Percentiles rank a stretch among this genome's conserved stretches.
Conservation (phyloP, 2,113 vertebrate species). For the Indicator indicator region DNA sequence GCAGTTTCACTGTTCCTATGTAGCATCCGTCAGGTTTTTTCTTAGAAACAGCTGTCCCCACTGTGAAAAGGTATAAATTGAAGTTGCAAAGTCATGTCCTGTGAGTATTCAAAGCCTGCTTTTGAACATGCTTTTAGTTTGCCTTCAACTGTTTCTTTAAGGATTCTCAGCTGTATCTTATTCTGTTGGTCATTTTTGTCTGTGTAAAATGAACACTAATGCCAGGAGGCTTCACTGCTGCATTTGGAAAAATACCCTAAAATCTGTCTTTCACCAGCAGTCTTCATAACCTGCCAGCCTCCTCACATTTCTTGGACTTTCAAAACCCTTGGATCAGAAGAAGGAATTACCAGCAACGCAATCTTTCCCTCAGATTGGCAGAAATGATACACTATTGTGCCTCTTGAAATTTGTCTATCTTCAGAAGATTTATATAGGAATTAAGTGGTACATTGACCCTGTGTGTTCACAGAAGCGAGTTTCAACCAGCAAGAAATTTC, state of each 20-base stretch:
- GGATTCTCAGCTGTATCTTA: background rate
- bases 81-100: background rate
- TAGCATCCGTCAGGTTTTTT: background rate
- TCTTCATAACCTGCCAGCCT: conserved; percentile 30
- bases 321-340: conserved; percentile 36
- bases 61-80: background rate
- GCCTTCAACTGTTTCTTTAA: background rate
- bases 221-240: background rate
- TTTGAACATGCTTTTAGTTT: background rate
- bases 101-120: background rate
- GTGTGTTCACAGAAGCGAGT: background rate
- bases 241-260: conserved; percentile 17
- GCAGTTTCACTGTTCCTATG: background rate
- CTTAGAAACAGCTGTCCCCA: background rate
- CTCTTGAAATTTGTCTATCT: conserved; percentile 26
- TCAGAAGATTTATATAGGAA: conserved; percentile 44
- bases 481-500: conserved; percentile 7
- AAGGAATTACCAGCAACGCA: conserved; percentile 20
- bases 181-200: background rate
- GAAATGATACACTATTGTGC: background rate
- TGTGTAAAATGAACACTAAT: background rate
- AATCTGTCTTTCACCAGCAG: conserved; percentile 11
- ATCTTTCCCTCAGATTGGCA: conserved; percentile 26
- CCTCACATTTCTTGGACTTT: conserved; percentile 22
- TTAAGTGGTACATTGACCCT: conserved; percentile 48